phyloP scores from a whole-genome alignment of 1,140 invertebrate genomes.

The Drosophila sp. region DNA sequence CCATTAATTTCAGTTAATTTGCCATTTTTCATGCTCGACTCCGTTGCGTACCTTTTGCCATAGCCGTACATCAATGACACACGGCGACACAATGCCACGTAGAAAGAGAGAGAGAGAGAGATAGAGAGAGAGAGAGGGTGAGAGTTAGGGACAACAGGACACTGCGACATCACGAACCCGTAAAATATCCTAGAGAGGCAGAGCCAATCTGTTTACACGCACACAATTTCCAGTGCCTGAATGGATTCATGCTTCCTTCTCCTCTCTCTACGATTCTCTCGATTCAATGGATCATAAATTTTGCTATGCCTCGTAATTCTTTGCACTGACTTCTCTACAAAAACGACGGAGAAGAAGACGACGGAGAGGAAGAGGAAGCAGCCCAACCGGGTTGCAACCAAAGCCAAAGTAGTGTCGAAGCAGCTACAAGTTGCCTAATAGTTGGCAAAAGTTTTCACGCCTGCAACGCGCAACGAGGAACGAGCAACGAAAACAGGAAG shows the following conservation, averaged over 20 bases:
- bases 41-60: constrained; percentile 56
- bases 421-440: constrained; percentile 75
- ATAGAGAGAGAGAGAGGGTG: too few relatives aligned
- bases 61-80: constrained; percentile 78
- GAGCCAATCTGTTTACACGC: constrained; percentile 78
- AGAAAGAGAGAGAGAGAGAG: too few relatives aligned
- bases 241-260: constrained; percentile 29
- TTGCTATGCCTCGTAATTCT: constrained; percentile 69
- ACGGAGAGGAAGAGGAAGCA: too few relatives aligned
- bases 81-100: constrained; percentile 40
- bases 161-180: constrained; percentile 51
- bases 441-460: constrained; percentile 63
- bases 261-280: constrained; percentile 23
- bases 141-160: constrained; percentile 14
- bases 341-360: background rate
- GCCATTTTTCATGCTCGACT: constrained; percentile 70
- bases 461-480: background rate
- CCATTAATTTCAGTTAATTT: constrained; percentile 81
- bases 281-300: constrained; percentile 77
- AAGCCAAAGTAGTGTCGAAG: background rate
- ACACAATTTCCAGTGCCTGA: constrained; percentile 61
- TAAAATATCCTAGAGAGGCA: constrained; percentile 67
- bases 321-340: constrained; percentile 32
- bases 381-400: background rate
- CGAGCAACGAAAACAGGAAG: constrained; percentile 10